Evolutionary conservation across 2,797 vertebrate species (phyloP).

Genomic region (Lateolabrax maculatus): DNA sequence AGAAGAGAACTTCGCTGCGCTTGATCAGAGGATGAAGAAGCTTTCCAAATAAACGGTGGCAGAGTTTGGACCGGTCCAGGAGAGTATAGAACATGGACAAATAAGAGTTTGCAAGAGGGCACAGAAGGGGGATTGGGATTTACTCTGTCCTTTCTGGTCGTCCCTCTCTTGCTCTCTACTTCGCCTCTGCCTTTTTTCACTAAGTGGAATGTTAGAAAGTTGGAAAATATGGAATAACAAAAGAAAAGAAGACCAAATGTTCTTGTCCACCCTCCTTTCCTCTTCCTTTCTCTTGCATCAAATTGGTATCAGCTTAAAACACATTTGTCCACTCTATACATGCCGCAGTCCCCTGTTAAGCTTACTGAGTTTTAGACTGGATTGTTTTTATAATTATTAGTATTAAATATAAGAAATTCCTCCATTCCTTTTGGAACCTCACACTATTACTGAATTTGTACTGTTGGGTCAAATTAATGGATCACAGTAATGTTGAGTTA

Average conservation of each 20-base stretch:
- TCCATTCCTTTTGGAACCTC: slow-evolving; percentile 44
- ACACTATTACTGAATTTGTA: slow-evolving; percentile 59
- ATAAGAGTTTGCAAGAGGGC: slow-evolving; percentile 58
- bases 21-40: slow-evolving; percentile 92
- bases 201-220: slow-evolving; percentile 70
- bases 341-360: slow-evolving; percentile 44
- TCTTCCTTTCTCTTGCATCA: slow-evolving; percentile 55
- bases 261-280: slow-evolving; percentile 56
- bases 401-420: slow-evolving; percentile 37
- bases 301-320: slow-evolving; percentile 56
- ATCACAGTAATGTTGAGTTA: slow-evolving; percentile 37
- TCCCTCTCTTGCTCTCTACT: slow-evolving; percentile 60
- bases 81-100: slow-evolving; percentile 61
- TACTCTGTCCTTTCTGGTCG: slow-evolving; percentile 48
- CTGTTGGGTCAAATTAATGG: slow-evolving; percentile 49
- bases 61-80: slow-evolving; percentile 42
- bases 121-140: slow-evolving; percentile 33
- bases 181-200: slow-evolving; percentile 75
- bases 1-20: slow-evolving; percentile 90
- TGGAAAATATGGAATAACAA: slow-evolving; percentile 51
- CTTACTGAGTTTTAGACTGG: slow-evolving; percentile 66
- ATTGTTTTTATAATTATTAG: slow-evolving; percentile 74
- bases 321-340: slow-evolving; percentile 47
- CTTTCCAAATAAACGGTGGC: slow-evolving; percentile 86
- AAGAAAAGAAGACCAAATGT: slow-evolving; percentile 75